These are phyloP conservation scores for Coluber constrictor DNA, from an alignment of 2,797 vertebrate species.

Conservation along the genomic window DNA sequence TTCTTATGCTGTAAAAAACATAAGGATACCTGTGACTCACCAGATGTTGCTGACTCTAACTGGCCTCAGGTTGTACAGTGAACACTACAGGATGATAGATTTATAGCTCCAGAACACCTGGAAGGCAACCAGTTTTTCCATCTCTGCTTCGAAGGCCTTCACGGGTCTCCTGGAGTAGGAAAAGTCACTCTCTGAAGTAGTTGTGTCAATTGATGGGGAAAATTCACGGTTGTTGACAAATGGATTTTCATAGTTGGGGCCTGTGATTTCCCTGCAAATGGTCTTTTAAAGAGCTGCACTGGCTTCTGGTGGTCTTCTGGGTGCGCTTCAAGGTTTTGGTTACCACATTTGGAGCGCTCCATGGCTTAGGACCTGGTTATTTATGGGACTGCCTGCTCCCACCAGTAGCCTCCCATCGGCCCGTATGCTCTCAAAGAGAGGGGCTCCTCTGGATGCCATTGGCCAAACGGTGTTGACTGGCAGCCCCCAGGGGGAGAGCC, in stretches of 20 bases:
- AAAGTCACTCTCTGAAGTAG: neutral
- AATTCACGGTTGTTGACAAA: neutral
- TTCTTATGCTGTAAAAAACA: neutral
- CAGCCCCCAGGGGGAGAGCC: no score
- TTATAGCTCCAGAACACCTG: neutral
- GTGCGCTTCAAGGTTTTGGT: no score
- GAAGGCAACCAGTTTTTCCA: neutral
- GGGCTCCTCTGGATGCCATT: no score
- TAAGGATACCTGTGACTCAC: neutral
- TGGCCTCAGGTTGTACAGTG: neutral
- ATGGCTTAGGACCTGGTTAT: no score
- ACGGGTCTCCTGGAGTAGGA: neutral
- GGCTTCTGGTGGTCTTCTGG: no score
- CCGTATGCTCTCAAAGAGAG: no score
- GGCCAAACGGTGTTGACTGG: no score
- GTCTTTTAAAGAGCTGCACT: neutral
- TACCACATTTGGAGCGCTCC: no score
- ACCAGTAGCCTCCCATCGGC: no score
- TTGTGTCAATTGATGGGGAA: neutral
- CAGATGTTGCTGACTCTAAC: neutral
- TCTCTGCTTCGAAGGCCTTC: neutral
- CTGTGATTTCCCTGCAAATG: neutral
- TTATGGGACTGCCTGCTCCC: no score
- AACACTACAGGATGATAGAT: neutral
- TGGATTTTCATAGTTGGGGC: neutral